Base-by-base conservation (phyloP, 2,888 invertebrate species). In the Macrosoma leucophasiata region DNA sequence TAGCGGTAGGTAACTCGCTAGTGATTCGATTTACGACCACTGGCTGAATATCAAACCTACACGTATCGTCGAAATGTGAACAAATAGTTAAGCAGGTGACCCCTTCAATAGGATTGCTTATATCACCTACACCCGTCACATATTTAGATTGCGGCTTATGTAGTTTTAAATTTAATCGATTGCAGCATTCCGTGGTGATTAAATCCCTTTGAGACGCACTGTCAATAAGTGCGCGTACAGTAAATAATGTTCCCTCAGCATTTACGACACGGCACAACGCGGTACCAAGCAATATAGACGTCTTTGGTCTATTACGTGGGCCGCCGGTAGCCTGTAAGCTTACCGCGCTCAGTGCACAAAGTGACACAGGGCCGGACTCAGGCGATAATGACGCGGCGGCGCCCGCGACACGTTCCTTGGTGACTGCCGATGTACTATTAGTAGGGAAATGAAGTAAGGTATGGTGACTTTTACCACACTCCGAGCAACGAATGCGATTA, bases 161-260 rank as follows among this genome's bases (percentile, higher is more conserved):
- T 15, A 30, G 23, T 30, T 23, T 21, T 30, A 30, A 23, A 30
- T 23, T 30, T 25, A 38, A 29, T 21, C 24, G 22, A 5, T 33
- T 29, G 29, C 38, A 33, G 15, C 33, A 33, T 13, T 25, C 21
- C 2, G 14, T 12, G 1, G 33, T 33, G 8, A 38, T 38, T 29
- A 33, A 29, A 13, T 38, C 30, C 17, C 30, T 20, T 13, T 30
- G 30, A 7, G 30, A 30, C 23, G 30, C 30, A 12, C 30, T 30
- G 23, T 30, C 30, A 1, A 30, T 23, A 15, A 30, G 13, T 12
- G 23, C 23, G 5, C 30, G 30, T 11, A 30, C 30, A 17, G 22
- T 23, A 13, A 12, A 10, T 23, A 10, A 3, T 4, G 10, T 30
- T 30, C 30, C 30, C 30, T 14, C 30, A 20, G 9, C 6, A 29